phyloP scores from a whole-genome alignment of 2,797 vertebrate genomes.

The Acrossocheilus wenchowensis region DNA sequence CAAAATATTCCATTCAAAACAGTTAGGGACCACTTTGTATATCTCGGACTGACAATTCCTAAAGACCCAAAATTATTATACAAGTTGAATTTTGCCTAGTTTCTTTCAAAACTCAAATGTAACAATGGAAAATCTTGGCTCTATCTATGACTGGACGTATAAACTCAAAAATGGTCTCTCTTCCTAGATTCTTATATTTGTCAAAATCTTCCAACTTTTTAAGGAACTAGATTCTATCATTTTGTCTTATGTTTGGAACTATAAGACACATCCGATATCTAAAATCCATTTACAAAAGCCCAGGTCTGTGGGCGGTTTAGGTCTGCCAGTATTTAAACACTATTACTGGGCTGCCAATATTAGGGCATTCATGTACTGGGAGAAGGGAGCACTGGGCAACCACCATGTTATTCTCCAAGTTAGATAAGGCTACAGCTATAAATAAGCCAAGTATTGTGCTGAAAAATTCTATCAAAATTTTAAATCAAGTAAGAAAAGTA shows the following conservation, averaged over 20 bases:
- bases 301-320: neutral
- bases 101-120: neutral
- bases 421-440: neutral
- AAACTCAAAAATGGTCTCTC: neutral
- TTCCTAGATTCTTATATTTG: too few relatives aligned
- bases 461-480: neutral
- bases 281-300: neutral
- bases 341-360: neutral
- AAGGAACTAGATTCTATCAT: neutral
- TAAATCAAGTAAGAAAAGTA: too few relatives aligned
- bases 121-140: neutral
- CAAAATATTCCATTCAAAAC: slow-evolving; percentile 1
- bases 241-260: neutral
- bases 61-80: neutral
- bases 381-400: too few relatives aligned
- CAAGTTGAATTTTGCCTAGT: neutral
- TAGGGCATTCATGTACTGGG: too few relatives aligned
- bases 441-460: neutral
- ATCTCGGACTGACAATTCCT: neutral
- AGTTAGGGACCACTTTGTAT: neutral
- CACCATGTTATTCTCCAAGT: neutral
- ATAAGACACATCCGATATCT: neutral
- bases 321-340: neutral
- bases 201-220: neutral
- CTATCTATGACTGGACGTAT: neutral